Percentiles rank a stretch among this genome's conserved stretches.
These are phyloP conservation scores for Hyphantria cunea DNA, from an alignment of 1,140 invertebrate species.

Conservation along the genomic window DNA sequence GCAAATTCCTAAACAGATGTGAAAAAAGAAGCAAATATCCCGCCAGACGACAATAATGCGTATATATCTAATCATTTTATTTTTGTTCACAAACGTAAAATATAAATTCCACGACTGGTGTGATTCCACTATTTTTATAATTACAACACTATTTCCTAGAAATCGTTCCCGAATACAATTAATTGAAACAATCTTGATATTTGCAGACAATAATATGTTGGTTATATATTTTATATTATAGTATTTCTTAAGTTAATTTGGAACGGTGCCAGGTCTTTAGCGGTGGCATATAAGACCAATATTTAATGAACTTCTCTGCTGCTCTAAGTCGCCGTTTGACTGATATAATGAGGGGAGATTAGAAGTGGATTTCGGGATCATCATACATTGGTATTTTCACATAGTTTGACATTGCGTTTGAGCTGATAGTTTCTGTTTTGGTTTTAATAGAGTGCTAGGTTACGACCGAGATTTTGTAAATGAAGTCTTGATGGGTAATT, in stretches of 20 bases:
- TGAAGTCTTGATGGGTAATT: conserved; percentile 12
- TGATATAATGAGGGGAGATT: conserved; percentile 2
- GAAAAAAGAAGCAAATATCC: no score
- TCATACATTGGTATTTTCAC: conserved; percentile 16
- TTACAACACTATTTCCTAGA: conserved; percentile 36
- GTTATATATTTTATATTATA: conserved; percentile 28
- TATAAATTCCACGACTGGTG: conserved; percentile 19
- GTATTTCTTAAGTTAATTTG: conserved; percentile 20
- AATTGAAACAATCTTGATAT: conserved; percentile 33
- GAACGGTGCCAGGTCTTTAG: conserved; percentile 21
- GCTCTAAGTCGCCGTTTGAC: conserved; percentile 1
- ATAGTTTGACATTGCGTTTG: conserved; percentile 22
- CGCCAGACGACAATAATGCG: neutral
- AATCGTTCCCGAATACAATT: conserved; percentile 30
- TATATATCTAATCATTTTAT: conserved; percentile 24
- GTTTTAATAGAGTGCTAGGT: conserved; percentile 16
- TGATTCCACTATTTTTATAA: conserved; percentile 30
- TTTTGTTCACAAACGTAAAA: conserved; percentile 21
- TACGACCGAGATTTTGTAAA: conserved; percentile 9
- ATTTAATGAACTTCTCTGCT: neutral
- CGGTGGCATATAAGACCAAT: conserved; percentile 12
- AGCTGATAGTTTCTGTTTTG: conserved; percentile 16
- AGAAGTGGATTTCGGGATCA: conserved; percentile 17
- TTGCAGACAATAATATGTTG: conserved; percentile 32
- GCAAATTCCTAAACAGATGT: conserved; percentile 1